Evolutionary conservation across 2,797 vertebrate species (phyloP).

Genomic region (Parambassis ranga): DNA sequence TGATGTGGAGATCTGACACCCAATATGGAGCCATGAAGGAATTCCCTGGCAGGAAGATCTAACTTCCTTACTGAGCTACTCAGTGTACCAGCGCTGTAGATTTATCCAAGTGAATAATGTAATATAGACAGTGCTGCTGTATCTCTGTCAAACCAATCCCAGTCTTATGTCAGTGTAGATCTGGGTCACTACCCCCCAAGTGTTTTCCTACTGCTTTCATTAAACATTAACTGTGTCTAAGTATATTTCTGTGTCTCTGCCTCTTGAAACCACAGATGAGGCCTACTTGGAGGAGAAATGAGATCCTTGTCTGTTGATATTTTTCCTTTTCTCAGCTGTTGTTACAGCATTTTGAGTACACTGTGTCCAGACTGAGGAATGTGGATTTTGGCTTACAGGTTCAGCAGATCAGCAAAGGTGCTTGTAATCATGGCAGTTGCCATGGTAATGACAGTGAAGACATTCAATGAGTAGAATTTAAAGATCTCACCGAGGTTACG

Average conservation of each 20-base stretch:
- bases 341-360: neutral
- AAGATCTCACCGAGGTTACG: conserved; percentile 92
- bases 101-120: conserved; percentile 66
- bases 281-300: conserved; percentile 45
- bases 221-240: conserved; percentile 79
- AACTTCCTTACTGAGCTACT: conserved; percentile 14
- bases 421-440: neutral
- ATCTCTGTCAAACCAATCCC: conserved; percentile 60
- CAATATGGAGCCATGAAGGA: too few relatives aligned
- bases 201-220: conserved; percentile 71
- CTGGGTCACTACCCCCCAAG: conserved; percentile 77
- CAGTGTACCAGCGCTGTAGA: conserved; percentile 7
- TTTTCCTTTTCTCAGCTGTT: conserved; percentile 3
- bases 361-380: neutral
- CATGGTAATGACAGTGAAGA: neutral
- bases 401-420: neutral
- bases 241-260: conserved; percentile 78
- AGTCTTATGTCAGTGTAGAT: conserved; percentile 67
- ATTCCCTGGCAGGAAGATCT: conserved; percentile 19
- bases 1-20: too few relatives aligned
- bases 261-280: conserved; percentile 54
- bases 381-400: neutral
- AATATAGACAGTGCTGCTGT: conserved; percentile 51
- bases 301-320: conserved; percentile 26
- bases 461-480: neutral